Conservation (phyloP, 2,888 invertebrate species). For the Seladonia tumulorum region DNA sequence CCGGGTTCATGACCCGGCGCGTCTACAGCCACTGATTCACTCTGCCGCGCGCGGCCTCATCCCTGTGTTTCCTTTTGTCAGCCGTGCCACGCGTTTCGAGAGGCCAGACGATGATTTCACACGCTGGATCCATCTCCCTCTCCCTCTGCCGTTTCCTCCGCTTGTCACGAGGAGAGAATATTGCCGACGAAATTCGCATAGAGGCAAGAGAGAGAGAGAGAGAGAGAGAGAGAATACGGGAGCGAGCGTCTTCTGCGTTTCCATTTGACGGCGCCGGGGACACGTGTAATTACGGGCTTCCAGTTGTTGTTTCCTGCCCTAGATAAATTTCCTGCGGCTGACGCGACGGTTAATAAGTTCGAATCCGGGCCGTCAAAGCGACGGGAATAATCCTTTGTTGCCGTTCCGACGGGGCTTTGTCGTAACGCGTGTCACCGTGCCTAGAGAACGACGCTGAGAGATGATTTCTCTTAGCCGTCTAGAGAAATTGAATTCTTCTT, state of each 20-base stretch:
- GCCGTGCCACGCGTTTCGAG: conserved; percentile 72
- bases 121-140: neutral
- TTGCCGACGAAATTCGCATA: conserved; percentile 60
- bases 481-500: neutral
- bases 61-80: conserved; percentile 66
- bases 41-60: conserved; percentile 52
- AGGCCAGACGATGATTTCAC: conserved; percentile 50
- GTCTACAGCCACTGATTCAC: conserved; percentile 79
- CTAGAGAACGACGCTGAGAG: neutral
- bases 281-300: conserved; percentile 56
- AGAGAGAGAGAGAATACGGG: neutral
- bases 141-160: neutral
- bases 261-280: conserved; percentile 50
- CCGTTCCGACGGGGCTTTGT: conserved; percentile 17
- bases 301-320: conserved; percentile 61
- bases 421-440: neutral
- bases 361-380: conserved; percentile 44
- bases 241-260: conserved; percentile 26
- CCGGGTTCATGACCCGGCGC: conserved; percentile 76
- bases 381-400: conserved; percentile 55
- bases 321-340: conserved; percentile 53
- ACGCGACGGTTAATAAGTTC: conserved; percentile 48
- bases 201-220: neutral
- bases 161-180: conserved; percentile 56
- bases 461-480: neutral